These are phyloP conservation scores for Oxyteleia sp. DNA, from an alignment of 2,888 invertebrate genomes.

Conservation along the genomic window DNA sequence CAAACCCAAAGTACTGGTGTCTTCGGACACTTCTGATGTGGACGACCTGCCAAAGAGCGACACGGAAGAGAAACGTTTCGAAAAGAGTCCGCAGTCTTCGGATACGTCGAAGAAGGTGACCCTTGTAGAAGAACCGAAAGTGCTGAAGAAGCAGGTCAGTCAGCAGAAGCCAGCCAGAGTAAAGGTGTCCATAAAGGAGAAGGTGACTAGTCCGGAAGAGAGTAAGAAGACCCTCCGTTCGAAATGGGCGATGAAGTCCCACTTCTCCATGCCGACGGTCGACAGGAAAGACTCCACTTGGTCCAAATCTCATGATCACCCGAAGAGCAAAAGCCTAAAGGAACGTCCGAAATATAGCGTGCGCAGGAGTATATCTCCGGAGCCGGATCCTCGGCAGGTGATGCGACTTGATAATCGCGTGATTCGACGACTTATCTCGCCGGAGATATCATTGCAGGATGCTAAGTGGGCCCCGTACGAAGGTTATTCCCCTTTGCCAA, in stretches of 20 bases:
- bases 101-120: constrained; percentile 82
- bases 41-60: constrained; percentile 72
- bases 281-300: constrained; percentile 82
- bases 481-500: constrained; percentile 84
- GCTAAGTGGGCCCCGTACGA: constrained; percentile 86
- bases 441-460: constrained; percentile 82
- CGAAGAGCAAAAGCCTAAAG: constrained; percentile 84
- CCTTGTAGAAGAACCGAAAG: constrained; percentile 76
- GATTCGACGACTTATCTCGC: constrained; percentile 84
- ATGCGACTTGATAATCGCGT: constrained; percentile 82
- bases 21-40: constrained; percentile 74
- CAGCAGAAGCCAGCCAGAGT: constrained; percentile 30
- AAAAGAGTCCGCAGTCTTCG: constrained; percentile 70
- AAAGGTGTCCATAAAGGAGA: constrained; percentile 80
- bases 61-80: constrained; percentile 77
- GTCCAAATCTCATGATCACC: constrained; percentile 78
- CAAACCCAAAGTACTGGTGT: constrained; percentile 79
- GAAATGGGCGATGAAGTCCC: constrained; percentile 84
- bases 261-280: constrained; percentile 83
- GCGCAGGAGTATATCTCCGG: constrained; percentile 85
- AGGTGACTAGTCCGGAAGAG: constrained; percentile 78
- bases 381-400: constrained; percentile 83
- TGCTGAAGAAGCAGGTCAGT: constrained; percentile 34
- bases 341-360: constrained; percentile 85
- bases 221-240: constrained; percentile 79